Conservation (phyloP, 2,797 vertebrate species). For the Tamandua tetradactyla region DNA sequence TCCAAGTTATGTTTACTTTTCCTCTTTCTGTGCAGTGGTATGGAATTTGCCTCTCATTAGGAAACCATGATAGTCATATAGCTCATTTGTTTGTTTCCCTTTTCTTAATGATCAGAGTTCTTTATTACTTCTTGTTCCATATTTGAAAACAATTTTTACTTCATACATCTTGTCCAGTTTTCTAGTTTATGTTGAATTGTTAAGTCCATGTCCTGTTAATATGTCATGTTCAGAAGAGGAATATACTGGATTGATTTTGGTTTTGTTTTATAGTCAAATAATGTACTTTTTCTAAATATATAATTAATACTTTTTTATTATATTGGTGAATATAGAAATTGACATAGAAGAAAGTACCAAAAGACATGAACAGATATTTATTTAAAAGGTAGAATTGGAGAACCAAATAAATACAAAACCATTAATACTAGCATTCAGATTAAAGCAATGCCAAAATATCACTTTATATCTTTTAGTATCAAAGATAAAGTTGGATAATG, state of each 20-base stretch:
- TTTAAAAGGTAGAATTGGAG: background rate
- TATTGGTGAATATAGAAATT: background rate
- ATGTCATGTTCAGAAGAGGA: background rate
- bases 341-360: background rate
- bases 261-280: constrained; percentile 21
- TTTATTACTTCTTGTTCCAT: background rate
- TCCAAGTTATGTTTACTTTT: background rate
- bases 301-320: constrained; percentile 3
- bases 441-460: background rate
- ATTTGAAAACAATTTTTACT: constrained; percentile 14
- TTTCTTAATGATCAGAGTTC: background rate
- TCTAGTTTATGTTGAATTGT: background rate
- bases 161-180: background rate
- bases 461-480: background rate
- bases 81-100: background rate
- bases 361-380: background rate
- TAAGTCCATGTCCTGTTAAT: background rate
- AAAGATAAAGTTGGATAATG: background rate
- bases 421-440: background rate
- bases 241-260: background rate
- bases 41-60: background rate
- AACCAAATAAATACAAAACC: background rate
- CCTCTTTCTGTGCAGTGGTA: background rate
- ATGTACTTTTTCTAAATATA: background rate
- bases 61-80: background rate